phyloP scores from a whole-genome alignment of 2,797 vertebrate species.

The Parambassis ranga region DNA sequence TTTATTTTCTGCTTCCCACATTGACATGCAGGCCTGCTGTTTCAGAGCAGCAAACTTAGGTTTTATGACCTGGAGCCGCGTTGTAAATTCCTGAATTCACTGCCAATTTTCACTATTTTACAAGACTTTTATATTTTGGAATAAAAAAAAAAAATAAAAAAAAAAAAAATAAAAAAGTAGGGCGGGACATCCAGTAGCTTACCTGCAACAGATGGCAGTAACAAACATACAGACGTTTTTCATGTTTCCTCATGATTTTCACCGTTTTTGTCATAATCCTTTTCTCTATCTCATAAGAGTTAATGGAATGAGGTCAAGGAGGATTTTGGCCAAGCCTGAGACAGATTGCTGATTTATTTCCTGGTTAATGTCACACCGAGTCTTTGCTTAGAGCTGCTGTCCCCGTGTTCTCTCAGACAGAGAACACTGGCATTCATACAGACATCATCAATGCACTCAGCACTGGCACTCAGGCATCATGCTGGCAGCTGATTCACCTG shows the following conservation, averaged over 20 bases:
- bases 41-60: background rate
- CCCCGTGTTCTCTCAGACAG: background rate
- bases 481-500: slow-evolving; percentile 26
- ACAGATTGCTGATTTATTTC: slow-evolving; percentile 44
- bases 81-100: slow-evolving; percentile 22
- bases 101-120: slow-evolving; percentile 31
- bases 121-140: slow-evolving; percentile 18
- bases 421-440: slow-evolving; percentile 17
- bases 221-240: background rate
- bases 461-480: slow-evolving; percentile 5
- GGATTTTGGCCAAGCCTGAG: slow-evolving; percentile 50
- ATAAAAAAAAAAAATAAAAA: background rate
- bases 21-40: background rate
- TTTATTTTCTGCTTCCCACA: background rate
- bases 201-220: background rate
- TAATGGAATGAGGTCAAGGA: slow-evolving; percentile 50
- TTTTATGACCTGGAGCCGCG: background rate
- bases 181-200: background rate
- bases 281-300: slow-evolving; percentile 23
- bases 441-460: slow-evolving; percentile 19
- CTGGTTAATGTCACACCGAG: slow-evolving; percentile 21
- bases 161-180: background rate
- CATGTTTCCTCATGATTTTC: slow-evolving; percentile 2
- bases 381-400: slow-evolving; percentile 18
- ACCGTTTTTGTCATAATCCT: background rate